phyloP scores from a whole-genome alignment of 2,113 vertebrate species.

The Dromas ardeola region DNA sequence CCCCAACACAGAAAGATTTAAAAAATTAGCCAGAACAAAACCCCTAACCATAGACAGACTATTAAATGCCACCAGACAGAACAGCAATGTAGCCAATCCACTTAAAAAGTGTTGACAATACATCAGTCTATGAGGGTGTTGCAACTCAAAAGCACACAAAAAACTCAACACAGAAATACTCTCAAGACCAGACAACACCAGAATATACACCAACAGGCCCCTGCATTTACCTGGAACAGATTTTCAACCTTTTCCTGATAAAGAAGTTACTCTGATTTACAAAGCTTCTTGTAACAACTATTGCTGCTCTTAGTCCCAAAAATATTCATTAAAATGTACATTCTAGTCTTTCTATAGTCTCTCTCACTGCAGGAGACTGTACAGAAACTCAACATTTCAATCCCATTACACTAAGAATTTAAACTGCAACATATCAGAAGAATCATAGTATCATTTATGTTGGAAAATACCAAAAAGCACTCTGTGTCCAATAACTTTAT shows the following conservation, averaged over 20 bases:
- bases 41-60: rapidly evolving
- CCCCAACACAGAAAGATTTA: not conserved
- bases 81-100: rapidly evolving
- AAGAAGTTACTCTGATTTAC: not conserved
- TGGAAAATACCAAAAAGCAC: not conserved
- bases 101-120: not conserved
- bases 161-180: not conserved
- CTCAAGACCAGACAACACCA: not conserved
- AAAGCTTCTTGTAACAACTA: not conserved
- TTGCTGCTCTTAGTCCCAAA: not conserved
- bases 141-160: not conserved
- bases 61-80: not conserved
- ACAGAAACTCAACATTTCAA: not conserved
- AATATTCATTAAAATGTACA: not conserved
- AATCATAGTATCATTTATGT: not conserved
- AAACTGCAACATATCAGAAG: not conserved
- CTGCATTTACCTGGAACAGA: not conserved
- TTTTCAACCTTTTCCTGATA: not conserved
- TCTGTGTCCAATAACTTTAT: not conserved
- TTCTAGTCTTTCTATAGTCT: not conserved
- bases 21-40: not conserved
- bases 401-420: not conserved
- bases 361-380: not conserved
- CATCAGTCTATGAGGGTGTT: not conserved
- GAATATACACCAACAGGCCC: not conserved